A percentile compares a stretch with the other conserved stretches of the same genome.
Conservation (phyloP, 92 coral and sea anemone species). For the Palythoa heliodiscus region DNA sequence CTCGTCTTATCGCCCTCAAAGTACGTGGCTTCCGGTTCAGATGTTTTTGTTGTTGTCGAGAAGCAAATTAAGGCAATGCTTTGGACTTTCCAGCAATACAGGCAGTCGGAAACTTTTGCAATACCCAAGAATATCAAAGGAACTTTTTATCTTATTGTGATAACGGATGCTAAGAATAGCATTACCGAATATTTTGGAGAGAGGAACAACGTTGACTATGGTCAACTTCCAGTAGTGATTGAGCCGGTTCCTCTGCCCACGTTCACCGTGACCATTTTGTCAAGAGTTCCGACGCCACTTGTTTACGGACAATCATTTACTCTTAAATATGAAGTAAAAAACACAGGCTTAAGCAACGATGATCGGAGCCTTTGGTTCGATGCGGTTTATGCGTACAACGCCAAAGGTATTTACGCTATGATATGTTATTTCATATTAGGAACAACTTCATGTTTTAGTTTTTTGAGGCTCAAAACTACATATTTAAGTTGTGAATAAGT, state of each 20-base stretch:
- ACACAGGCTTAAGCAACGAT: slow-evolving; percentile 52
- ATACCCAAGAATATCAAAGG: slow-evolving; percentile 59
- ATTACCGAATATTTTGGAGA: slow-evolving; percentile 44
- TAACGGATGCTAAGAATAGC: slow-evolving; percentile 47
- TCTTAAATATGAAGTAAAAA: slow-evolving; percentile 52
- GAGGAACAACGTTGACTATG: slow-evolving; percentile 47
- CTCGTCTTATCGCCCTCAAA: slow-evolving; percentile 57
- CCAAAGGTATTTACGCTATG: slow-evolving; percentile 13
- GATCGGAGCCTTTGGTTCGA: slow-evolving; percentile 66
- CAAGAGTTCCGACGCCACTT: slow-evolving; percentile 53
- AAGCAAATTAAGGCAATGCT: slow-evolving; percentile 47
- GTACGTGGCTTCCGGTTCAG: slow-evolving; percentile 35
- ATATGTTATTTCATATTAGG: not conserved
- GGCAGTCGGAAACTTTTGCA: slow-evolving; percentile 48
- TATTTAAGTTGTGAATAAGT: too few relatives aligned
- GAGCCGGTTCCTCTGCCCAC: slow-evolving; percentile 45
- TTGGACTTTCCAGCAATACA: slow-evolving; percentile 62
- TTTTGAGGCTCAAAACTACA: too few relatives aligned
- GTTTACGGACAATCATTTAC: slow-evolving; percentile 54
- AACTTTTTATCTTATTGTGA: slow-evolving; percentile 55
- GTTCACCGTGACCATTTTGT: slow-evolving; percentile 44
- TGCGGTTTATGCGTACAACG: slow-evolving; percentile 56
- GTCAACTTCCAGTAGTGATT: slow-evolving; percentile 18
- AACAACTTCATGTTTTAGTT: not conserved
- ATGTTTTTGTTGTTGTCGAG: slow-evolving; percentile 42